These are phyloP conservation scores for Leontocebus nigricollis DNA, from an alignment of 2,797 vertebrate species.

Conservation along the genomic window DNA sequence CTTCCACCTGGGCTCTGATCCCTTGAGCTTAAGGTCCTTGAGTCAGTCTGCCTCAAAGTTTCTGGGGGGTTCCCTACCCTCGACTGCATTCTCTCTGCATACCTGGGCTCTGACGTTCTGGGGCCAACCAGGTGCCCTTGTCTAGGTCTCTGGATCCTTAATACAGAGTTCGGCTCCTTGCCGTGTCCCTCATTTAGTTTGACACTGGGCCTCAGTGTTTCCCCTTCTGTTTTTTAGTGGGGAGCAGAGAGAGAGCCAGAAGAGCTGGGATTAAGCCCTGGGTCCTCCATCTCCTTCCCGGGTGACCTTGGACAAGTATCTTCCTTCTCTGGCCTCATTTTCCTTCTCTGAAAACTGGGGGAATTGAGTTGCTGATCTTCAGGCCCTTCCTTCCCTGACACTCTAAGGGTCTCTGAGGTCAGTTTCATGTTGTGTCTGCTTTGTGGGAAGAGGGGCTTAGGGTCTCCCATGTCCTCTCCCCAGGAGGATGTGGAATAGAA, in stretches of 20 bases:
- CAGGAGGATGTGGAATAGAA: background rate
- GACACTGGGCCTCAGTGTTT: background rate
- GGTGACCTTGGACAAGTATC: background rate
- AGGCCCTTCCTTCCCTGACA: background rate
- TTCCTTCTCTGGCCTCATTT: background rate
- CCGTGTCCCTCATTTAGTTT: background rate
- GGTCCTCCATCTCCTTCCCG: background rate
- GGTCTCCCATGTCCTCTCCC: background rate
- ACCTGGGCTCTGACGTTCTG: background rate
- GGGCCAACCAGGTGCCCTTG: background rate
- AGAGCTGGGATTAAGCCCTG: background rate
- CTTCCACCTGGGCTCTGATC: background rate
- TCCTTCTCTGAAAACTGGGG: background rate
- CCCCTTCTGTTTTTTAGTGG: background rate
- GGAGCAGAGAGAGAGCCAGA: background rate
- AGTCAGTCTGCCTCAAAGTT: background rate
- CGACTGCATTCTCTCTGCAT: background rate
- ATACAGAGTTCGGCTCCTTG: background rate
- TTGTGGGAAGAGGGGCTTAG: background rate
- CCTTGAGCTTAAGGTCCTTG: background rate
- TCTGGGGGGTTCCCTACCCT: background rate
- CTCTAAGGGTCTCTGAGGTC: conserved; percentile 30
- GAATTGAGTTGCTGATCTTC: background rate
- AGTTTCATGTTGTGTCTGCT: background rate
- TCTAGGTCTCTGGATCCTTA: background rate